phyloP scores from a whole-genome alignment of 2,797 vertebrate genomes.

The Leucoraja ocellata region DNA sequence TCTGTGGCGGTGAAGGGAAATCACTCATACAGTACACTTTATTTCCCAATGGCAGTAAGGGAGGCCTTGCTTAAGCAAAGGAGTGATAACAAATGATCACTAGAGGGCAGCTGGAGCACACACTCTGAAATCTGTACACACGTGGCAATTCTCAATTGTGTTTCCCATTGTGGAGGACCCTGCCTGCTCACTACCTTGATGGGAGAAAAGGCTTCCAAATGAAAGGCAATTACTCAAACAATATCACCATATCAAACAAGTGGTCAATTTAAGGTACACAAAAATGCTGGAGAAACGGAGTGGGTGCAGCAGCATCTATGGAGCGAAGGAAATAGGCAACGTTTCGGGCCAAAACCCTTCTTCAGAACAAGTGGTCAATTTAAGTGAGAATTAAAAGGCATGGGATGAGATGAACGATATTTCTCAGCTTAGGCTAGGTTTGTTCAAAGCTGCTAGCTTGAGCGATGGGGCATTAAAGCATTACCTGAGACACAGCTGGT shows the following conservation, averaged over 20 bases:
- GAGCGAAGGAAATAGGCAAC: too few relatives aligned
- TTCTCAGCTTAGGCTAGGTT: background rate
- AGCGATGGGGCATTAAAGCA: background rate
- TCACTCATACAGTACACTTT: background rate
- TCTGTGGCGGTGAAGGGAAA: background rate
- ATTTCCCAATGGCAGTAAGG: background rate
- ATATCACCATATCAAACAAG: background rate
- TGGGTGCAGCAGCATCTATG: too few relatives aligned
- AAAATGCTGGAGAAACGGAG: too few relatives aligned
- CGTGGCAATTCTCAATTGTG: background rate
- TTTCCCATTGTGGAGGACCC: background rate
- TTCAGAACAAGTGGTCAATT: background rate
- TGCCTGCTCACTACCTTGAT: background rate
- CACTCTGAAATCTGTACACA: background rate
- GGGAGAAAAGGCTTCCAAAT: background rate
- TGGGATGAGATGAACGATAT: background rate
- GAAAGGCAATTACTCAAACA: background rate
- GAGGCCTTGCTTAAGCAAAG: background rate
- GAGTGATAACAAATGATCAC: background rate
- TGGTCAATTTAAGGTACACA: too few relatives aligned
- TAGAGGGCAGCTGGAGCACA: background rate
- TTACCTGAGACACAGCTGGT: background rate
- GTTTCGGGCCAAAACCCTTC: too few relatives aligned
- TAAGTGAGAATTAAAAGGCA: background rate
- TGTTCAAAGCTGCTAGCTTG: background rate